Evolutionary conservation across 2,888 invertebrate species (phyloP).

Genomic region (Cantharis nigra): DNA sequence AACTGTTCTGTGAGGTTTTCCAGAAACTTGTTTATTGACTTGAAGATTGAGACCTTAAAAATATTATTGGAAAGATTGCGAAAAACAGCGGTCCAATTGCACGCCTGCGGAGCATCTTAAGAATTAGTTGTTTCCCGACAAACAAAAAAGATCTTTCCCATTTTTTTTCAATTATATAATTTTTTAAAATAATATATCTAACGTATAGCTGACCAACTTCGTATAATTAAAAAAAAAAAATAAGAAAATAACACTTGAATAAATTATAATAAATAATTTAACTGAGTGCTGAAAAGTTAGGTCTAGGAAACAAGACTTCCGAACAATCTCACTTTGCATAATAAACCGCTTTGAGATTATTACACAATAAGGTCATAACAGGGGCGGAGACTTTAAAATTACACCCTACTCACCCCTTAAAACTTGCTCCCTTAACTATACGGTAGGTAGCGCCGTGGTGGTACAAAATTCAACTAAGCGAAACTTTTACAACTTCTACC

Average conservation of each 20-base stretch:
- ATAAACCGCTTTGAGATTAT: neutral
- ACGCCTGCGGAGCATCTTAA: no score
- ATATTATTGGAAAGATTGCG: no score
- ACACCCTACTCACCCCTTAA: constrained; percentile 38
- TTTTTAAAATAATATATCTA: no score
- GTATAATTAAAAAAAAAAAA: neutral
- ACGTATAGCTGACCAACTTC: no score
- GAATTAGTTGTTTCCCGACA: no score
- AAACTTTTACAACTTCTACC: constrained; percentile 46
- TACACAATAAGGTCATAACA: constrained; percentile 49
- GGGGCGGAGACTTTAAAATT: constrained; percentile 50
- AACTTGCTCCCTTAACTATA: constrained; percentile 35
- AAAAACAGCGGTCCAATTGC: no score
- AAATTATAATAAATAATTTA: neutral
- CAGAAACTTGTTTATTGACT: no score
- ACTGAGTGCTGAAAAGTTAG: neutral
- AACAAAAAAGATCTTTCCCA: no score
- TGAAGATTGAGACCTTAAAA: no score
- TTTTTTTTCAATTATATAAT: no score
- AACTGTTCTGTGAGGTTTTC: no score
- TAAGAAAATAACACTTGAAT: neutral
- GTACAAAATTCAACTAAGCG: constrained; percentile 51
- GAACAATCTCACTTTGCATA: neutral
- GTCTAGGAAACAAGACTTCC: neutral
- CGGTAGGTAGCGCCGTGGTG: constrained; percentile 50